These are phyloP conservation scores for Ctenomys sociabilis DNA, from an alignment of 2,113 vertebrate species.

Conservation along the genomic window DNA sequence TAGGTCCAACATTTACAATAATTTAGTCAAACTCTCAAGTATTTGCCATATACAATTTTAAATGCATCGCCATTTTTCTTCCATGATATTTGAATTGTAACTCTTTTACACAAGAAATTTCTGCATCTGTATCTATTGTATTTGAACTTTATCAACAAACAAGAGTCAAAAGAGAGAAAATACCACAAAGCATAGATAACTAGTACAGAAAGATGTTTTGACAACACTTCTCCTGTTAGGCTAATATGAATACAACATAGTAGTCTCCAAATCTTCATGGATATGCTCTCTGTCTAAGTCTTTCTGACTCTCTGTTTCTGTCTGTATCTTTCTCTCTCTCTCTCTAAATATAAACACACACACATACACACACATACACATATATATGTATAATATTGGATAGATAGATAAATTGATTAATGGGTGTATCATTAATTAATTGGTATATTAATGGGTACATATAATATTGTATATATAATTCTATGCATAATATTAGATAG, in stretches of 20 bases:
- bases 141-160: not conserved
- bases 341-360: no score
- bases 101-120: not conserved
- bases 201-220: not conserved
- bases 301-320: not conserved
- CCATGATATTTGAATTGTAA: not conserved
- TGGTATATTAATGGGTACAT: no score
- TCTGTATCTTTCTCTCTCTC: not conserved
- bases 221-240: not conserved
- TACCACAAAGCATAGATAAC: rapidly evolving
- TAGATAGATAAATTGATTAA: not conserved
- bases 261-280: not conserved
- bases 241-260: not conserved
- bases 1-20: not conserved
- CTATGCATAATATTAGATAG: not conserved
- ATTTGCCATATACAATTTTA: not conserved
- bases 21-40: not conserved
- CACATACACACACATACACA: no score
- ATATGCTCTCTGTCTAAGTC: not conserved
- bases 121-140: not conserved
- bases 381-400: no score
- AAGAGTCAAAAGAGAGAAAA: not conserved
- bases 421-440: no score
- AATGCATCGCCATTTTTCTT: not conserved
- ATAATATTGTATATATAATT: no score